Percentiles rank a stretch among this genome's conserved stretches.
phyloP scores from a whole-genome alignment of 2,888 invertebrate genomes.

The Julus scanicus region DNA sequence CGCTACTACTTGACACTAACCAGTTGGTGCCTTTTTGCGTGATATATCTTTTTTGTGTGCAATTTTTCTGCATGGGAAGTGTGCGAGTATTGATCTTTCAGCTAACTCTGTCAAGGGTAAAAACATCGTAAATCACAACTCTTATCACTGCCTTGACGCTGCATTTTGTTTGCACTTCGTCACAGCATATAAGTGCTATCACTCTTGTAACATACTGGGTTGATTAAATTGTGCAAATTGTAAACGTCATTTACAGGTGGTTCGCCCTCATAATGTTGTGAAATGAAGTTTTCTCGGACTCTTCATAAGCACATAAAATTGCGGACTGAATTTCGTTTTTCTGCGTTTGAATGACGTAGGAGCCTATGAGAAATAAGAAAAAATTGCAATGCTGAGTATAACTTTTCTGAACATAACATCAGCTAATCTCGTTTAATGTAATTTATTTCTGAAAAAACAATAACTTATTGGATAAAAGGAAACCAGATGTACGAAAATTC shows the following conservation, averaged over 20 bases:
- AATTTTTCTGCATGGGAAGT: conserved; percentile 3
- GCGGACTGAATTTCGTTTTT: background rate
- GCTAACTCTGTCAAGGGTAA: background rate
- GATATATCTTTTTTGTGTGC: background rate
- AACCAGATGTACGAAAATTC: no score
- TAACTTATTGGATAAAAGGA: no score
- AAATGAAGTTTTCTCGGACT: background rate
- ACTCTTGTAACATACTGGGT: background rate
- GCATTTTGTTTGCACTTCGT: conserved; percentile 18
- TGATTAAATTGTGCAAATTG: conserved; percentile 34
- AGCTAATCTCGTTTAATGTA: no score
- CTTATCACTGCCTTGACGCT: conserved; percentile 22
- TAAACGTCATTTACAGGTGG: background rate
- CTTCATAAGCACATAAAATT: background rate
- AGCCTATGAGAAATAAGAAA: no score
- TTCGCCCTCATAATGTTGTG: background rate
- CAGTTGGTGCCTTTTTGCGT: background rate
- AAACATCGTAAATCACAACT: background rate
- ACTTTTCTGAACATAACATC: no score
- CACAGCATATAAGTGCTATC: background rate
- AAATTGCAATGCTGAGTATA: no score
- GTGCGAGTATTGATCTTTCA: conserved; percentile 4
- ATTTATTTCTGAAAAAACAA: no score
- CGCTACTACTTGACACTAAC: background rate
- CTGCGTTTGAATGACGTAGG: no score